Base-by-base conservation (phyloP, 37 sponge, comb jelly and placozoan genomes). In the Corticium candelabrum region DNA sequence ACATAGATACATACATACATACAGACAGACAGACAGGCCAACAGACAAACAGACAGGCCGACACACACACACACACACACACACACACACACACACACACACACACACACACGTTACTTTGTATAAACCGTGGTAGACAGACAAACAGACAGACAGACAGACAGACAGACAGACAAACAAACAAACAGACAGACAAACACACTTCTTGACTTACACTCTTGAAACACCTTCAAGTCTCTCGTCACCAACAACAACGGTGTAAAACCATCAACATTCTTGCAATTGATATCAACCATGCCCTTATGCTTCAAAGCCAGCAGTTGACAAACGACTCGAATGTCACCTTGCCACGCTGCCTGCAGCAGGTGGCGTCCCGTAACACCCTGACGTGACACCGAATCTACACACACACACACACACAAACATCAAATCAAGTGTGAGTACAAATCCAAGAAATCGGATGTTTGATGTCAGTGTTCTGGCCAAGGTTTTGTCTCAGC, bases 201-300 rank as follows among this genome's bases (percentile, higher is more conserved):
- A 30, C 7, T 40, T 3, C 2, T 34, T 1, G 32, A 41, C 67
- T 35, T 78, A 91, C 91, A 80, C 75, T 91, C 78, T 27, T 86
- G 86, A 86, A 94, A 94, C 56, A 91, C 41, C 31, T 41, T 32
- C 3, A 88, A 81, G 76, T 94, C 95, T 69, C 85, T 76, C 3
- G 95, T 94, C 0, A 91, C 95, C 37, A 94, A 74, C n/a, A 94
- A 79, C 73, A 94, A 80, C 29, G 95, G 95, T 43, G 95, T 94
- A 56, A 88, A 35, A 7, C 84, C 84, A 11, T 91, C 95, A 38
- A 72, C 79, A 76, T 91, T 94, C 29, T 68, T 57, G 39, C 87
- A 83, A 72, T 94, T 91, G 76, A 94, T 87, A 79, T 94, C 86
- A 74, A 90, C 56, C 37, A 83, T 84, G 3, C 81, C 81, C 15